These are phyloP conservation scores for Lithosia quadra DNA, from an alignment of 2,888 invertebrate genomes.

Conservation along the genomic window DNA sequence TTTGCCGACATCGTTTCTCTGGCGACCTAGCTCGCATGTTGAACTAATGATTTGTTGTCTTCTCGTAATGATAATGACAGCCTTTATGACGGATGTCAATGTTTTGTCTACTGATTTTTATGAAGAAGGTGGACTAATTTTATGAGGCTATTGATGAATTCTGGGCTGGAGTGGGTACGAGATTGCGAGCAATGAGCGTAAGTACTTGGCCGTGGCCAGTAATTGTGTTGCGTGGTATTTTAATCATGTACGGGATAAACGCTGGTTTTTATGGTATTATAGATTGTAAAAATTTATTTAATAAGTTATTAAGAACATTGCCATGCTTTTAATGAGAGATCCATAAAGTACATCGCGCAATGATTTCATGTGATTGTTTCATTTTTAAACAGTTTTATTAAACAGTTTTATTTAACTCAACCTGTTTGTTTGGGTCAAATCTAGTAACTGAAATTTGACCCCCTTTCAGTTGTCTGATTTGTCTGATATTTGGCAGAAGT, in stretches of 20 bases:
- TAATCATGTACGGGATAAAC: neutral
- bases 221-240: neutral
- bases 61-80: constrained; percentile 34
- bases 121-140: constrained; percentile 23
- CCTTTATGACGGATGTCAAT: constrained; percentile 26
- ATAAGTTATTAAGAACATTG: neutral
- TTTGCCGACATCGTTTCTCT: constrained; percentile 56
- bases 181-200: neutral
- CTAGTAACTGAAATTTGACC: no score
- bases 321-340: no score
- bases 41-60: constrained; percentile 46
- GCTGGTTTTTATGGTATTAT: neutral
- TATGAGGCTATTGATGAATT: constrained; percentile 19
- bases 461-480: no score
- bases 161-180: constrained; percentile 2
- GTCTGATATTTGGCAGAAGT: no score
- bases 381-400: no score
- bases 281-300: neutral
- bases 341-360: no score
- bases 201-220: neutral
- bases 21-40: constrained; percentile 63
- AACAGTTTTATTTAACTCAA: no score
- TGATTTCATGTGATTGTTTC: no score
- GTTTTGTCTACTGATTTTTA: constrained; percentile 25
- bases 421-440: no score